These are phyloP conservation scores for Empidonax traillii DNA, from an alignment of 2,113 vertebrate species.

Conservation along the genomic window DNA sequence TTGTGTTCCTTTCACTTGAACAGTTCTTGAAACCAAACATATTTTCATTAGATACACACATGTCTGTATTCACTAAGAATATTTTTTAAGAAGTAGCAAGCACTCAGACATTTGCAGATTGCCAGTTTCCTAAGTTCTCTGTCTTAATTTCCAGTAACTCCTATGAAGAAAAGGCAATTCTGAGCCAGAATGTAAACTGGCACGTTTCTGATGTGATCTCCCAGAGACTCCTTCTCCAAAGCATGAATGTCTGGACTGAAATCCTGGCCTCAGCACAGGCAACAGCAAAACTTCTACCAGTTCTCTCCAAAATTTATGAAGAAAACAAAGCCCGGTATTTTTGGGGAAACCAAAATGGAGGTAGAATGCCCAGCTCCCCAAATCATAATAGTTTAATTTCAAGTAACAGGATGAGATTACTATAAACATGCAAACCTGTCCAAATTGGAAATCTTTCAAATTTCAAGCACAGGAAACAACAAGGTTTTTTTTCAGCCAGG, in stretches of 20 bases:
- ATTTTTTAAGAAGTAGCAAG: not conserved
- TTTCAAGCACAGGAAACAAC: slow-evolving; percentile 63
- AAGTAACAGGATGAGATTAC: slow-evolving; percentile 54
- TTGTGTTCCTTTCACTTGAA: not conserved
- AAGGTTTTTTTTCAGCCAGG: slow-evolving; percentile 37
- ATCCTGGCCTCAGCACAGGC: not conserved
- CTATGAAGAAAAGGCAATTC: not conserved
- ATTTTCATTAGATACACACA: not conserved
- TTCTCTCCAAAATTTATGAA: not conserved
- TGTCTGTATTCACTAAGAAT: not conserved
- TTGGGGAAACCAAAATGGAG: not conserved
- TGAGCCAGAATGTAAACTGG: not conserved
- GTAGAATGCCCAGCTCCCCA: not conserved
- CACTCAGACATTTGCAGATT: not conserved
- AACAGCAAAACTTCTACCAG: not conserved
- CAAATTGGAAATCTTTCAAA: slow-evolving; percentile 59
- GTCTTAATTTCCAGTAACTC: not conserved
- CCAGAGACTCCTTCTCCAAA: not conserved
- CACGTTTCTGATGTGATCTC: not conserved
- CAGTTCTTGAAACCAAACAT: not conserved
- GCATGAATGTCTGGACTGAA: not conserved
- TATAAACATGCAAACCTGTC: slow-evolving; percentile 53
- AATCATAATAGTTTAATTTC: not conserved
- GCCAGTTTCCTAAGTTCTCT: not conserved
- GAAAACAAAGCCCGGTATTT: not conserved